Conservation (phyloP, 2,888 invertebrate species). For the Sminthurides aquaticus region DNA sequence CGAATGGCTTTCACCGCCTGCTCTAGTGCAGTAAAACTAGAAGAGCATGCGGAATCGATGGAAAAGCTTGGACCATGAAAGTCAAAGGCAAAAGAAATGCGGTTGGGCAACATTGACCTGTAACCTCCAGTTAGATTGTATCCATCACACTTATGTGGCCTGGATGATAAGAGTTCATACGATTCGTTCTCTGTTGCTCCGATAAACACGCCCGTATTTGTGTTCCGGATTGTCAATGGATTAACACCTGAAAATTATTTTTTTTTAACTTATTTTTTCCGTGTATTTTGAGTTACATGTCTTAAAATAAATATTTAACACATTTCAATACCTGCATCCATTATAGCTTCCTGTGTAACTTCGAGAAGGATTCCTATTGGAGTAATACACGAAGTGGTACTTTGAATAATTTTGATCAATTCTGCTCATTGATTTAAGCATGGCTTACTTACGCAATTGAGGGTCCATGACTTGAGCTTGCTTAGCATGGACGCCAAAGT, state of each 20-base stretch:
- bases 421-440: background rate
- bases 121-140: conserved; percentile 37
- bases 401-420: no score
- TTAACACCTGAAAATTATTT: conserved; percentile 10
- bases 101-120: conserved; percentile 47
- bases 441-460: conserved; percentile 48
- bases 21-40: conserved; percentile 81
- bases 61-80: conserved; percentile 75
- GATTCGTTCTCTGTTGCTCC: conserved; percentile 8
- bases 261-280: background rate
- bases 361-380: conserved; percentile 60
- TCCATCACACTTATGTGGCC: background rate
- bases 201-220: conserved; percentile 13
- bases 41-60: conserved; percentile 94
- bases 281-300: background rate
- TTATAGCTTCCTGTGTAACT: conserved; percentile 66
- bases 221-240: conserved; percentile 5
- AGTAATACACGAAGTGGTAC: background rate
- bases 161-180: background rate
- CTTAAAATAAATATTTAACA: no score
- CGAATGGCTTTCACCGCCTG: conserved; percentile 74
- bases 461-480: conserved; percentile 89
- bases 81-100: conserved; percentile 20
- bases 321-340: conserved; percentile 69
- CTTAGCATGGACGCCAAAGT: conserved; percentile 83